Percentiles rank a stretch among this genome's conserved stretches.
phyloP scores from a whole-genome alignment of 2,797 vertebrate genomes.

The Atherinosoma microstoma region DNA sequence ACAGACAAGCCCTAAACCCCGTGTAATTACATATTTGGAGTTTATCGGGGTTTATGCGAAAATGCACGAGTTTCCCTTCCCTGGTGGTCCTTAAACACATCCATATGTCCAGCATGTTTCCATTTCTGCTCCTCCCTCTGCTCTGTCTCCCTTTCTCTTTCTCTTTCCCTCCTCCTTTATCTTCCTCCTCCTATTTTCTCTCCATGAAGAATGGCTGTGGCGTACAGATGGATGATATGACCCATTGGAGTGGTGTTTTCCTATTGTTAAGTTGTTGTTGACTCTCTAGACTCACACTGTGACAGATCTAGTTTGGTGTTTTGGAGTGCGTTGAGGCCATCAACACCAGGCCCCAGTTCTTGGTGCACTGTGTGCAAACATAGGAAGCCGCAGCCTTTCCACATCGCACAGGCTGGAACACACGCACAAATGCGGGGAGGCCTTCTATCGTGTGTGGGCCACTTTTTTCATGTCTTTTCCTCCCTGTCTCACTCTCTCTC shows the following conservation, averaged over 20 bases:
- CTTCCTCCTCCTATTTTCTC: slow-evolving; percentile 60
- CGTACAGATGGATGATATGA: slow-evolving; percentile 73
- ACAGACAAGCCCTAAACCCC: slow-evolving; percentile 87
- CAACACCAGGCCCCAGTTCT: slow-evolving; percentile 61
- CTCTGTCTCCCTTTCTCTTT: slow-evolving; percentile 53
- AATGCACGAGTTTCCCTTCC: slow-evolving; percentile 88
- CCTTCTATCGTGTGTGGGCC: slow-evolving; percentile 85
- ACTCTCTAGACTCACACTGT: slow-evolving; percentile 78
- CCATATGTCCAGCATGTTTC: slow-evolving; percentile 87
- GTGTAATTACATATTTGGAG: slow-evolving; percentile 91
- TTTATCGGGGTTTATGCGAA: slow-evolving; percentile 89
- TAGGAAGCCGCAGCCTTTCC: slow-evolving; percentile 78
- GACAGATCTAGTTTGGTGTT: slow-evolving; percentile 78
- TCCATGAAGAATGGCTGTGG: slow-evolving; percentile 72
- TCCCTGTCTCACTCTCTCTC: slow-evolving; percentile 65
- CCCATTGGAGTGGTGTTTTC: slow-evolving; percentile 75
- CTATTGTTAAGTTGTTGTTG: slow-evolving; percentile 84
- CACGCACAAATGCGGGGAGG: slow-evolving; percentile 79
- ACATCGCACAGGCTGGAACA: slow-evolving; percentile 76
- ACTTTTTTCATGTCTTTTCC: slow-evolving; percentile 69
- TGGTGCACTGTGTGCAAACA: slow-evolving; percentile 81
- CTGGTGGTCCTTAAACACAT: slow-evolving; percentile 91
- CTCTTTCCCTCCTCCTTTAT: slow-evolving; percentile 48
- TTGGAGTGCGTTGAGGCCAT: slow-evolving; percentile 67
- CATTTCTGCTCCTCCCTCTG: slow-evolving; percentile 81